These are phyloP conservation scores for Hyperopisus bebe DNA, from an alignment of 2,113 vertebrate species.

Conservation along the genomic window DNA sequence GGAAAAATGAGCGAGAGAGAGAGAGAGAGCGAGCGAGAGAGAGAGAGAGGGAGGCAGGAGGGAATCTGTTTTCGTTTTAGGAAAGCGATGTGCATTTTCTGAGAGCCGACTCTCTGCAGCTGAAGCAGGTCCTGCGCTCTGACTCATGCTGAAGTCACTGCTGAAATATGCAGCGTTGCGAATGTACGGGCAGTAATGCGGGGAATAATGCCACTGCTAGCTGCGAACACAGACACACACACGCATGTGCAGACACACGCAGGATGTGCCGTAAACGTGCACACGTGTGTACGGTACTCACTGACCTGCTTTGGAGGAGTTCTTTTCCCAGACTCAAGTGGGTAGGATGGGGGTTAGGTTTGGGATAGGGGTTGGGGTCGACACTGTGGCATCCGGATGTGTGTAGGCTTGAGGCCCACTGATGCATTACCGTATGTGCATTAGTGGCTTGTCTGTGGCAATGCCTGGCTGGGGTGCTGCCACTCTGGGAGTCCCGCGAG, in stretches of 20 bases:
- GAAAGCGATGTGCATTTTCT: slow-evolving; percentile 65
- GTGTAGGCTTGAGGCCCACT: neutral
- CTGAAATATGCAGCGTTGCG: slow-evolving; percentile 50
- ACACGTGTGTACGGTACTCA: slow-evolving; percentile 29
- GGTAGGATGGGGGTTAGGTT: slow-evolving; percentile 56
- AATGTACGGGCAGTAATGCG: slow-evolving; percentile 44
- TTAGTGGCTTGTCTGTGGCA: slow-evolving; percentile 1
- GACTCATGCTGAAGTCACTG: slow-evolving; percentile 50
- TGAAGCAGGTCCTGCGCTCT: slow-evolving; percentile 45
- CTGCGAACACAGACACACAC: slow-evolving; percentile 3
- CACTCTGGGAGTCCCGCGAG: neutral
- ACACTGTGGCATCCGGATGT: neutral
- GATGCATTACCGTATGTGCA: neutral
- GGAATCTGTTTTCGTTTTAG: slow-evolving; percentile 68
- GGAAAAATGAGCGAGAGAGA: neutral
- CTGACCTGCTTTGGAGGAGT: slow-evolving; percentile 46
- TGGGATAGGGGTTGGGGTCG: slow-evolving; percentile 42
- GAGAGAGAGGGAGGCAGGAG: slow-evolving; percentile 28
- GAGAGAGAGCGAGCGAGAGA: slow-evolving; percentile 18
- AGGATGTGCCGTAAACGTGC: neutral
- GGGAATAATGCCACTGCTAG: slow-evolving; percentile 31
- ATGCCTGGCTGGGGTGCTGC: neutral
- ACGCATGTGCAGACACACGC: slow-evolving; percentile 22
- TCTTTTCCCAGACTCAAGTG: slow-evolving; percentile 35
- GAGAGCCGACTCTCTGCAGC: slow-evolving; percentile 48